Evolutionary conservation across 2,113 vertebrate genomes (phyloP).

Genomic region (Empidonax alnorum): DNA sequence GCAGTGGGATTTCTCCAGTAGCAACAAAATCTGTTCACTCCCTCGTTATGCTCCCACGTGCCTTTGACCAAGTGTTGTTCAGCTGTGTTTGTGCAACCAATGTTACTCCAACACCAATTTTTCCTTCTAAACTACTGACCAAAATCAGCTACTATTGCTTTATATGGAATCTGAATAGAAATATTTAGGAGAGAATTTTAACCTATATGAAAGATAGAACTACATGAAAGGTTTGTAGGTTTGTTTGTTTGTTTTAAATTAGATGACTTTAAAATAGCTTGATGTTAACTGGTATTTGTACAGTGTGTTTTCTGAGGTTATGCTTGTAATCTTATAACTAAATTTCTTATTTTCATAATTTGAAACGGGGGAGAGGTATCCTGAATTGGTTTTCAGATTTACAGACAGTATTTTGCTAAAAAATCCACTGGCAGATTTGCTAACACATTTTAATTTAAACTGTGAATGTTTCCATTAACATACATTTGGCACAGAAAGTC

Average conservation of each 20-base stretch:
- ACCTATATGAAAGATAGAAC: neutral
- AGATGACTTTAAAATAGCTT: neutral
- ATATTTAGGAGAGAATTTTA: neutral
- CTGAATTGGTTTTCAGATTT: neutral
- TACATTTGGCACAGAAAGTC: constrained; percentile 31
- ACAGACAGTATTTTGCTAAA: constrained; percentile 20
- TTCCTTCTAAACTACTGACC: neutral
- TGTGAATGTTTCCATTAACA: constrained; percentile 61
- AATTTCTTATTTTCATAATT: neutral
- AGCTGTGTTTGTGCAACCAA: neutral
- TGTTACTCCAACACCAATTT: neutral
- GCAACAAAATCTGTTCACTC: neutral
- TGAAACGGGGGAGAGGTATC: neutral
- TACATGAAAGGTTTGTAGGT: neutral
- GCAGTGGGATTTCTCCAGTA: neutral
- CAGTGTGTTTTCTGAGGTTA: neutral
- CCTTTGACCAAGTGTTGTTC: neutral
- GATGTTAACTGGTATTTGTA: neutral
- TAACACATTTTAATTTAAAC: constrained; percentile 49
- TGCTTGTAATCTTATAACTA: neutral
- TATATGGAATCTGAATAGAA: neutral
- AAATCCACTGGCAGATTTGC: constrained; percentile 50
- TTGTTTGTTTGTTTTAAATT: neutral
- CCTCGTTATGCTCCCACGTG: neutral
- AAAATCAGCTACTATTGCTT: neutral